Evolutionary conservation across 2,113 vertebrate species (phyloP).

Genomic region (Passer domesticus): DNA sequence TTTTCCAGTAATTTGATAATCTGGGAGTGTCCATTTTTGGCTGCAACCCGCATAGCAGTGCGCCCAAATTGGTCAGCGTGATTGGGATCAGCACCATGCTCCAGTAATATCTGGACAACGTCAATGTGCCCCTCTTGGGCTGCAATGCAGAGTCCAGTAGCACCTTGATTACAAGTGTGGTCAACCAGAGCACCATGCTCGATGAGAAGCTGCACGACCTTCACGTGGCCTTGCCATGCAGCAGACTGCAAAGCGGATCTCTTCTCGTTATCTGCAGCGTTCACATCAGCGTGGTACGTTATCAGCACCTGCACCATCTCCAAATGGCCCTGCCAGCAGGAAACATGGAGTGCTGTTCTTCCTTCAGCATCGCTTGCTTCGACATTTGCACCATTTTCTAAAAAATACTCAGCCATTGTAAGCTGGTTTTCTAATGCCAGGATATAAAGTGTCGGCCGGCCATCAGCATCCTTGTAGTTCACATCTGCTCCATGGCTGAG

Average conservation of each 20-base stretch:
- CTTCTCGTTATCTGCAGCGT: conserved; percentile 93
- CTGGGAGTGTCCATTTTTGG: conserved; percentile 91
- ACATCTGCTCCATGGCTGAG: conserved; percentile 90
- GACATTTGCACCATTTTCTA: conserved; percentile 93
- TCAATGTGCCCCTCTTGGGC: conserved; percentile 98
- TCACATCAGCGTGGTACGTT: conserved; percentile 89
- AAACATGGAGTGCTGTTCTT: conserved; percentile 94
- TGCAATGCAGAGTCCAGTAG: conserved; percentile 94
- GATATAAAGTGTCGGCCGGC: conserved; percentile 95
- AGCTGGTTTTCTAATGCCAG: conserved; percentile 95
- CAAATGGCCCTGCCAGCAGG: conserved; percentile 97
- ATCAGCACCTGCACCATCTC: conserved; percentile 93
- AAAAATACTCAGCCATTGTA: conserved; percentile 93
- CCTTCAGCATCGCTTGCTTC: conserved; percentile 93
- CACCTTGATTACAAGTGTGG: conserved; percentile 96
- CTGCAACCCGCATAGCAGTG: conserved; percentile 96
- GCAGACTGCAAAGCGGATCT: conserved; percentile 95
- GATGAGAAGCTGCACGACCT: conserved; percentile 90
- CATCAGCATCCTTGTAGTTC: conserved; percentile 93
- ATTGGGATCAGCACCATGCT: conserved; percentile 93
- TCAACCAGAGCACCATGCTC: conserved; percentile 89
- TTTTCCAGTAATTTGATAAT: conserved; percentile 95
- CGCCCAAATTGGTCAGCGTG: conserved; percentile 97
- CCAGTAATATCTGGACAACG: conserved; percentile 90
- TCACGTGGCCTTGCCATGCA: conserved; percentile 94